Percentiles rank a stretch among this genome's conserved stretches.
These are phyloP conservation scores for Tupaia chinensis DNA, from an alignment of 2,113 vertebrate genomes.

Conservation along the genomic window DNA sequence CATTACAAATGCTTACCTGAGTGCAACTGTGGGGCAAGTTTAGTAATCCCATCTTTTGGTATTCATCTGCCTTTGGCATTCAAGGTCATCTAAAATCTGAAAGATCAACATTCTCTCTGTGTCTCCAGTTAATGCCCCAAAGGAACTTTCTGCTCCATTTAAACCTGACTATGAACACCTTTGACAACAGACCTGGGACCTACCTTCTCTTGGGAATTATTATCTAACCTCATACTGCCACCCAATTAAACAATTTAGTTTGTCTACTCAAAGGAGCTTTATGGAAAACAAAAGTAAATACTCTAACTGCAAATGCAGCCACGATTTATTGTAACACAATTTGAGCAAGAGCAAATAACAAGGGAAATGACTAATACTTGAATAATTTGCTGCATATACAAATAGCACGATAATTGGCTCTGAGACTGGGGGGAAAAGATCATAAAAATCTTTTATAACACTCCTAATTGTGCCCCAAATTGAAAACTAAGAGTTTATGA, in stretches of 20 bases:
- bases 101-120: background rate
- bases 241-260: constrained; percentile 5
- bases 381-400: constrained; percentile 83
- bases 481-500: constrained; percentile 85
- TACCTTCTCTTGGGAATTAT: background rate
- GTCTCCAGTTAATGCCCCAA: background rate
- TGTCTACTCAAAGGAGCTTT: constrained; percentile 33
- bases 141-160: background rate
- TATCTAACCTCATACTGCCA: background rate
- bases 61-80: background rate
- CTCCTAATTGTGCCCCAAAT: constrained; percentile 82
- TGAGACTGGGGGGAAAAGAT: constrained; percentile 80
- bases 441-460: constrained; percentile 85
- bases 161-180: background rate
- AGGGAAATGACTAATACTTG: constrained; percentile 84
- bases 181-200: background rate
- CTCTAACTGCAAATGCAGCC: constrained; percentile 72
- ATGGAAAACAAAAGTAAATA: constrained; percentile 81
- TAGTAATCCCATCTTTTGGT: background rate
- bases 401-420: constrained; percentile 84
- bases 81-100: background rate
- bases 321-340: constrained; percentile 82
- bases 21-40: background rate
- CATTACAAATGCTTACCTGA: background rate
- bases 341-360: constrained; percentile 84